Percentiles rank a stretch among this genome's conserved stretches.
These are phyloP conservation scores for Stercorarius parasiticus DNA, from an alignment of 2,113 vertebrate genomes.

Conservation along the genomic window DNA sequence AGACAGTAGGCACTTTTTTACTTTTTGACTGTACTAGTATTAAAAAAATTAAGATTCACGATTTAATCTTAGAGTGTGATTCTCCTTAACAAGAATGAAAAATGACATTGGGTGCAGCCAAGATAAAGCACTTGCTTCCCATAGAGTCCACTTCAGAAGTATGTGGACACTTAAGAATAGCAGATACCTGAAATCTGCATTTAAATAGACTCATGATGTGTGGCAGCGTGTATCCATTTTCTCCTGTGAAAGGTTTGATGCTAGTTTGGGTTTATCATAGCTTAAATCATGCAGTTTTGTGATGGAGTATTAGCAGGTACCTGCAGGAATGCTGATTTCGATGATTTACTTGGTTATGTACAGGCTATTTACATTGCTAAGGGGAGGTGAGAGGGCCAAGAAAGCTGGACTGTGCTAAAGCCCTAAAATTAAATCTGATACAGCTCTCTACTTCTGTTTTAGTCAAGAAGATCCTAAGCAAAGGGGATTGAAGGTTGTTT, in stretches of 20 bases:
- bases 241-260: not conserved
- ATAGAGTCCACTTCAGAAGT: not conserved
- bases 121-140: not conserved
- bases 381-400: not conserved
- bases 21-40: not conserved
- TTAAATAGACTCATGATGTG: not conserved
- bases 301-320: not conserved
- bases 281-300: not conserved
- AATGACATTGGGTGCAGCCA: not conserved
- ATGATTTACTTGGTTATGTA: not conserved
- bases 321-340: not conserved
- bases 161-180: not conserved
- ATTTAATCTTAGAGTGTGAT: not conserved
- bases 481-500: not conserved
- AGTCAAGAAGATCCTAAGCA: not conserved
- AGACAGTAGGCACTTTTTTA: not conserved
- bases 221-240: not conserved
- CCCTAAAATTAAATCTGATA: not conserved
- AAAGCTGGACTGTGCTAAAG: not conserved
- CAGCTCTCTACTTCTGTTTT: not conserved
- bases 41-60: not conserved
- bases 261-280: not conserved
- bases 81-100: not conserved
- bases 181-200: not conserved
- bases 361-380: not conserved